Conservation (phyloP, 1,140 invertebrate genomes). For the Drosophila willistoni region DNA sequence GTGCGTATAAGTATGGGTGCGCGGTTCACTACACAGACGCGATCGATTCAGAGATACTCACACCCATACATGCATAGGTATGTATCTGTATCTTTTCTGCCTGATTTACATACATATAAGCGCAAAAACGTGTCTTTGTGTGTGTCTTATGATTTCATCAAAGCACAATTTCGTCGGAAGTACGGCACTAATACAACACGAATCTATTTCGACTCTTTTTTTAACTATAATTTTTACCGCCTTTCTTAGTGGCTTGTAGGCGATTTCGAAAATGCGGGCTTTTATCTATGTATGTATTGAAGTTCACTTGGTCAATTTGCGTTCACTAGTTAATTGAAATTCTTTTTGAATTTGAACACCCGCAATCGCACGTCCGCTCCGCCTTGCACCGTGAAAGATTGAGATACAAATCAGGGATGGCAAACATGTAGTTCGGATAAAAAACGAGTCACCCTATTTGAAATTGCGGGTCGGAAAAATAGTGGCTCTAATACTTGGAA, state of each 20-base stretch:
- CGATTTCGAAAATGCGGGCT: not conserved
- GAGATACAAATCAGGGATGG: constrained; percentile 8
- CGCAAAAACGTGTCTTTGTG: constrained; percentile 14
- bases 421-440: not conserved
- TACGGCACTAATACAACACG: constrained; percentile 10
- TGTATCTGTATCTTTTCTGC: constrained; percentile 23
- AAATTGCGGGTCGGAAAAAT: no score
- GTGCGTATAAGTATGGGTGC: constrained; percentile 18
- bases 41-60: constrained; percentile 16
- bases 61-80: constrained; percentile 20
- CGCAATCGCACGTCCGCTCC: constrained; percentile 16
- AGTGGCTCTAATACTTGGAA: no score
- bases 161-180: constrained; percentile 38
- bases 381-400: constrained; percentile 5
- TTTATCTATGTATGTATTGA: not conserved
- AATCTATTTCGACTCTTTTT: constrained; percentile 6
- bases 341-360: constrained; percentile 15
- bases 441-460: no score
- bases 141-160: constrained; percentile 37
- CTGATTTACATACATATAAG: constrained; percentile 31
- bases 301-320: constrained; percentile 5
- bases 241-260: constrained; percentile 14
- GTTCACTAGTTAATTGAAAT: constrained; percentile 10
- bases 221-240: not conserved
- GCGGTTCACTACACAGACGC: constrained; percentile 21